Conservation (phyloP, 2,888 invertebrate species). For the Saturnia japonica region DNA sequence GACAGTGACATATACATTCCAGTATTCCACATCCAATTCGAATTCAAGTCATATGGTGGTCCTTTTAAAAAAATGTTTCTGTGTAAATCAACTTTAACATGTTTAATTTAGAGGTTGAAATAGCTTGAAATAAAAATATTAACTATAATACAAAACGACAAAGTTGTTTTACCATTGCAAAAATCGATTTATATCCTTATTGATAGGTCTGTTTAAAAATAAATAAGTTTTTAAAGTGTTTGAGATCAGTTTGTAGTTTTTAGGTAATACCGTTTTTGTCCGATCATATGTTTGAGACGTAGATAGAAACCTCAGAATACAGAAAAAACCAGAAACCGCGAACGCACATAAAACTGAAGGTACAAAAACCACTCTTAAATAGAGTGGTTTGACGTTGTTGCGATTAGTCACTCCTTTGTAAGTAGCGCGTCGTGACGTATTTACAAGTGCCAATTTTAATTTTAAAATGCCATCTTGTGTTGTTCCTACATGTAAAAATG, state of each 20-base stretch:
- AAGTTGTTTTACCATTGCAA: background rate
- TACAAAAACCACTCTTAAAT: no score
- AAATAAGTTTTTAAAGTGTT: background rate
- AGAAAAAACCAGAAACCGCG: no score
- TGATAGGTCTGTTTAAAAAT: background rate
- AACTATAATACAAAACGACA: background rate
- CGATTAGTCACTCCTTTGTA: no score
- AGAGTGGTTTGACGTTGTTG: no score
- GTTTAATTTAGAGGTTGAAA: background rate
- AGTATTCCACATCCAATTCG: slow-evolving; percentile 7
- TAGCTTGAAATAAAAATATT: background rate
- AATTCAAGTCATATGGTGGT: slow-evolving; percentile 14
- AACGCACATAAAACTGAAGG: no score
- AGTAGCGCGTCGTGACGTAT: no score
- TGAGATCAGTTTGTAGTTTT: background rate
- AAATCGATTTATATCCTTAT: background rate
- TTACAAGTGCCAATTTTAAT: no score
- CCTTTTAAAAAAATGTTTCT: background rate
- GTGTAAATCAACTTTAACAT: background rate
- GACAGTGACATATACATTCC: background rate
- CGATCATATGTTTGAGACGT: slow-evolving; percentile 4
- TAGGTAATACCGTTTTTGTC: background rate
- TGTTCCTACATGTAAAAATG: no score
- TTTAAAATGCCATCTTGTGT: no score
- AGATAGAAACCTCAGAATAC: no score